Conservation (phyloP, 2,113 vertebrate species). For the Lipotes vexillifer region DNA sequence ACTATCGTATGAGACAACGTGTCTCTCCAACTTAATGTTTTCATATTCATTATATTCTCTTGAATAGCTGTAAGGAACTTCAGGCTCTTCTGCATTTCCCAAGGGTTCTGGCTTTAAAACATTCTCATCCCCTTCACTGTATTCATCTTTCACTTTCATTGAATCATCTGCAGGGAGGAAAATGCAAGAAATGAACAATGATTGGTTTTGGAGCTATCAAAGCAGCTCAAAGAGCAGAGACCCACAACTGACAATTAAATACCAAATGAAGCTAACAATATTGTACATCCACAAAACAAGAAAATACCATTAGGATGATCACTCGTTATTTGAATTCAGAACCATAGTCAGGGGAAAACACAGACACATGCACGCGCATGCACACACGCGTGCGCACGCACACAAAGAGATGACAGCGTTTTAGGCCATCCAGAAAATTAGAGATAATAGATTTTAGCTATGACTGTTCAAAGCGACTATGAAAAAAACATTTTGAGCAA, state of each 20-base stretch:
- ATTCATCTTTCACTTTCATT: constrained; percentile 81
- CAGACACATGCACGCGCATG: not conserved
- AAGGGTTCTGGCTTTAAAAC: constrained; percentile 78
- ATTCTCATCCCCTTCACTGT: constrained; percentile 81
- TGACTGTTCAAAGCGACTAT: not conserved
- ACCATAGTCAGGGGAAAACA: not conserved
- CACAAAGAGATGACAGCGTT: not conserved
- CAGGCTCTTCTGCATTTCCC: constrained; percentile 80
- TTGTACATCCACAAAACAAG: not conserved
- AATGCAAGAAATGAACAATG: constrained; percentile 62
- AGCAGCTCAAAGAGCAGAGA: constrained; percentile 10
- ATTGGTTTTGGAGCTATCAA: not conserved
- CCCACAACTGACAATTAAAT: not conserved
- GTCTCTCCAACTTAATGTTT: constrained; percentile 82
- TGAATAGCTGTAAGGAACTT: constrained; percentile 82
- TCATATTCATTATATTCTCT: constrained; percentile 83
- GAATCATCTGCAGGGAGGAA: constrained; percentile 77
- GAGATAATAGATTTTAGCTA: constrained; percentile 5
- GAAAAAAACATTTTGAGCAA: constrained; percentile 57
- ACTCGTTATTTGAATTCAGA: constrained; percentile 29
- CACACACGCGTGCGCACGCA: not conserved
- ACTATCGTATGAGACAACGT: constrained; percentile 75
- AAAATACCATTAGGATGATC: not conserved
- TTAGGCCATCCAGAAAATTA: constrained; percentile 21
- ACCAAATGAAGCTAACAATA: not conserved